A percentile compares a stretch with the other conserved stretches of the same genome.
phyloP scores from a whole-genome alignment of 2,888 invertebrate species.

The Kuschelorhynchus macadamiae region DNA sequence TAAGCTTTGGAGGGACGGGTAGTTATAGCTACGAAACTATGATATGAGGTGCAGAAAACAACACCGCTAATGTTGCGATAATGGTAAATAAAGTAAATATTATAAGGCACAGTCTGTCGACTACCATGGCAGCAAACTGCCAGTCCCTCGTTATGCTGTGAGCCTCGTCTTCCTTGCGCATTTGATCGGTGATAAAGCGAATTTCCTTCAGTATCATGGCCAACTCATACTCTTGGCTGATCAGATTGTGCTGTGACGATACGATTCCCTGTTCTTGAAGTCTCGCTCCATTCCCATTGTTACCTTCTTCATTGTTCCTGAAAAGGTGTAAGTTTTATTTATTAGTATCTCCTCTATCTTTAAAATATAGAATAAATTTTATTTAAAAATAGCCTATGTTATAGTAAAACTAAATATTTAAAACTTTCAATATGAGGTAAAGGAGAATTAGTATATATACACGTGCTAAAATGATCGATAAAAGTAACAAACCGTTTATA shows the following conservation, averaged over 20 bases:
- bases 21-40: slow-evolving; percentile 87
- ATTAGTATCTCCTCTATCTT: too few species aligned
- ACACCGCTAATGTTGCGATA: slow-evolving; percentile 96
- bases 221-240: slow-evolving; percentile 94
- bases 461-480: too few species aligned
- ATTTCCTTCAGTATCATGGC: slow-evolving; percentile 95
- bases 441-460: too few species aligned
- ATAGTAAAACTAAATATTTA: too few species aligned
- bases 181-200: slow-evolving; percentile 92
- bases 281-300: slow-evolving; percentile 75
- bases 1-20: slow-evolving; percentile 59
- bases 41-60: slow-evolving; percentile 96
- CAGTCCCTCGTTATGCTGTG: slow-evolving; percentile 97
- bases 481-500: too few species aligned
- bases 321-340: too few species aligned
- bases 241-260: slow-evolving; percentile 87
- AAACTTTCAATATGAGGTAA: too few species aligned
- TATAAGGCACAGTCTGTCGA: slow-evolving; percentile 99
- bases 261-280: slow-evolving; percentile 79
- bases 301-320: slow-evolving; percentile 69
- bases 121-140: slow-evolving; percentile 99
- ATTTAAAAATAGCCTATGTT: too few species aligned
- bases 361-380: too few species aligned
- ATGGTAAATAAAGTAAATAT: slow-evolving; percentile 99
- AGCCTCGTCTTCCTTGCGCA: slow-evolving; percentile 95